Evolutionary conservation across 2,888 invertebrate species (phyloP).

Genomic region (Noctuana brunneofusca): DNA sequence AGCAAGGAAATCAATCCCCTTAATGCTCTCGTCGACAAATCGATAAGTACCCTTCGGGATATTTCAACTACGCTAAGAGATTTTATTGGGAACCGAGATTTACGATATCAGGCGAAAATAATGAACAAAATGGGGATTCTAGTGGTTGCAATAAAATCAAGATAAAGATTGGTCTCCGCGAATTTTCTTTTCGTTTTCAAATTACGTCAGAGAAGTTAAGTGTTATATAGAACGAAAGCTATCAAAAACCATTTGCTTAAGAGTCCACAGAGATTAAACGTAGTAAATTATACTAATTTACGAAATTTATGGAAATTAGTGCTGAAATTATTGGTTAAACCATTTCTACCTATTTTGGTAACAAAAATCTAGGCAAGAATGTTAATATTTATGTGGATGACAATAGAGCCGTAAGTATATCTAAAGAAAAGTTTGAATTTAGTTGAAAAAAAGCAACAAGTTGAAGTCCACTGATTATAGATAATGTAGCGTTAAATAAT

Average conservation of each 20-base stretch:
- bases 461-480: neutral
- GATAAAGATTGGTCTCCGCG: constrained; percentile 11
- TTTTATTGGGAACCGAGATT: constrained; percentile 32
- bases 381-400: neutral
- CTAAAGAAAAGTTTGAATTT: too few species aligned
- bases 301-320: neutral
- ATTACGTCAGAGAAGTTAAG: constrained; percentile 2
- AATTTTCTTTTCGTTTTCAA: constrained; percentile 12
- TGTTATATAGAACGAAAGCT: constrained; percentile 6
- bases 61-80: constrained; percentile 44
- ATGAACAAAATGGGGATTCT: constrained; percentile 22
- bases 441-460: too few species aligned
- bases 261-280: neutral
- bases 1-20: constrained; percentile 57
- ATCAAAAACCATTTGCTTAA: constrained; percentile 5
- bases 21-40: constrained; percentile 51
- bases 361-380: neutral
- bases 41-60: constrained; percentile 48
- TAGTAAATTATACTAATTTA: neutral
- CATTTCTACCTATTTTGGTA: neutral
- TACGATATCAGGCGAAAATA: constrained; percentile 32
- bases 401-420: too few species aligned
- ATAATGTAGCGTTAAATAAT: neutral
- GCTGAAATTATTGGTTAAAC: neutral
- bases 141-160: constrained; percentile 21